Conservation (phyloP, 2,888 invertebrate genomes). For the Gandaritis pyraliata region DNA sequence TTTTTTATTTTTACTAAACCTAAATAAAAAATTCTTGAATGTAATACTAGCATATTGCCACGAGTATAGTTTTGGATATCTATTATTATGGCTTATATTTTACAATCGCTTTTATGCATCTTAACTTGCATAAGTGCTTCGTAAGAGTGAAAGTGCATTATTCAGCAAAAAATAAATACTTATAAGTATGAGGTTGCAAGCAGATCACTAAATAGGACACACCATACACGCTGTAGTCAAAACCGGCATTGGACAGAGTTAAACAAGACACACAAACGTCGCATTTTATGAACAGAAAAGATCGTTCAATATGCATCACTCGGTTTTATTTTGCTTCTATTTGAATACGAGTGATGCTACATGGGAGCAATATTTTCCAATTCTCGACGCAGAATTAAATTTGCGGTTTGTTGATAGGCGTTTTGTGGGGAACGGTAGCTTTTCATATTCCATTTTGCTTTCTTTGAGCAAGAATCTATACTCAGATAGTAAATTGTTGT, state of each 20-base stretch:
- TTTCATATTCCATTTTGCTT: conserved; percentile 50
- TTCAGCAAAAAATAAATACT: too few species aligned
- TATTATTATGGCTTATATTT: too few species aligned
- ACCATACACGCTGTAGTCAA: too few species aligned
- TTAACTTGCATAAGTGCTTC: too few species aligned
- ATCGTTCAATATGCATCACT: conserved; percentile 46
- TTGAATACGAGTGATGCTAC: conserved; percentile 64
- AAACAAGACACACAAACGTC: neutral
- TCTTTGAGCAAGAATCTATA: conserved; percentile 23
- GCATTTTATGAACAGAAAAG: conserved; percentile 4
- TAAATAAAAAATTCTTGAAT: neutral
- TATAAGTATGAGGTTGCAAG: too few species aligned
- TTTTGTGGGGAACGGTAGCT: conserved; percentile 48
- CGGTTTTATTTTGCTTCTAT: conserved; percentile 62
- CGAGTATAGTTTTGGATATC: neutral
- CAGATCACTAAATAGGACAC: too few species aligned
- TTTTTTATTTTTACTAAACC: conserved; percentile 32
- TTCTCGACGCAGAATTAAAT: conserved; percentile 66
- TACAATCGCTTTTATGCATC: neutral
- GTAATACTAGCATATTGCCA: conserved; percentile 25
- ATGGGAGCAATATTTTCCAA: conserved; percentile 70
- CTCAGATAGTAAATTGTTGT: too few species aligned
- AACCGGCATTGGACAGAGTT: too few species aligned
- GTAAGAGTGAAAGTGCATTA: too few species aligned
- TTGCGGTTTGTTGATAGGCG: conserved; percentile 63